Conservation (phyloP, 1,140 invertebrate genomes). For the Lepidurus packardi region DNA sequence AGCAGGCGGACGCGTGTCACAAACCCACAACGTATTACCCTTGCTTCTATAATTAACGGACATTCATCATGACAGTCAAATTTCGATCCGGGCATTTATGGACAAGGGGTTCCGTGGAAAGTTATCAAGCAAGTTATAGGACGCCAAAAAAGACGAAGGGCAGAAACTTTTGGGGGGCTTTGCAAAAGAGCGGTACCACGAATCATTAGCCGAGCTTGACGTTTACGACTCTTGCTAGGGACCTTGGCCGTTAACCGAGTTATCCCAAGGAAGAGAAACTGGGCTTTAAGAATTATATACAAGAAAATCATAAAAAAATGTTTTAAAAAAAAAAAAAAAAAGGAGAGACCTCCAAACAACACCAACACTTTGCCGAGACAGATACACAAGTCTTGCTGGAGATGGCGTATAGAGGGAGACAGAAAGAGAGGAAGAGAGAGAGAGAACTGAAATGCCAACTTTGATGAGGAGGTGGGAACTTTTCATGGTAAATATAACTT, state of each 20-base stretch:
- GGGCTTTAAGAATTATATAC: background rate
- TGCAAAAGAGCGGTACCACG: conserved; percentile 8
- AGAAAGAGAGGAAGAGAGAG: background rate
- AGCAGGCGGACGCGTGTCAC: conserved; percentile 20
- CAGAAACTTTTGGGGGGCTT: background rate
- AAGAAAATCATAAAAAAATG: conserved; percentile 1
- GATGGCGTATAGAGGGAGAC: background rate
- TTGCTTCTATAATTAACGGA: conserved; percentile 19
- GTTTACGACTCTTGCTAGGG: conserved; percentile 13
- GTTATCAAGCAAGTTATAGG: background rate
- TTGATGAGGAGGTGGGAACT: conserved; percentile 17
- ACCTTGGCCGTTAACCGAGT: conserved; percentile 20
- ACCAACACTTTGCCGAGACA: background rate
- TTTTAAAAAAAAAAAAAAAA: too few relatives aligned
- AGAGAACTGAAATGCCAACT: background rate
- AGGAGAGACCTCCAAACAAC: background rate
- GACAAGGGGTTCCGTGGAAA: conserved; percentile 1
- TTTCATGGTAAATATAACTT: conserved; percentile 11
- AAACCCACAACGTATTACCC: conserved; percentile 18
- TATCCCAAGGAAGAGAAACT: conserved; percentile 1
- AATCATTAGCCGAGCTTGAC: conserved; percentile 21
- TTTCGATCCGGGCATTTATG: conserved; percentile 21
- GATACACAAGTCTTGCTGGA: background rate
- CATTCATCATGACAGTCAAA: conserved; percentile 22
- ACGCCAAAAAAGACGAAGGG: background rate